A percentile compares a stretch with the other conserved stretches of the same genome.
These are phyloP conservation scores for Eupristina koningsbergeri DNA, from an alignment of 1,140 invertebrate species.

Conservation along the genomic window DNA sequence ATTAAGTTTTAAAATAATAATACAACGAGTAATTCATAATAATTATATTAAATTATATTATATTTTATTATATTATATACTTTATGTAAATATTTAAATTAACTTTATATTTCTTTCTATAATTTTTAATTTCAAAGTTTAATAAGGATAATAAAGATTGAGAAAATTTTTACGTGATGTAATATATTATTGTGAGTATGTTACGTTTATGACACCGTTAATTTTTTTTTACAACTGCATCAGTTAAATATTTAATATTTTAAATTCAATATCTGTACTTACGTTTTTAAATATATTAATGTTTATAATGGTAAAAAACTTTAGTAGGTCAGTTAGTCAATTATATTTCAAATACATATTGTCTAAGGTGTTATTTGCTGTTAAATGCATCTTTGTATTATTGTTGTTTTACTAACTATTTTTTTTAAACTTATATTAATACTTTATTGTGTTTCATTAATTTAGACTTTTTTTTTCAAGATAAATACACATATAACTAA, in stretches of 20 bases:
- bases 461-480: no score
- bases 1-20: no score
- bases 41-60: no score
- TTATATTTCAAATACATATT: not conserved
- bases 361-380: not conserved
- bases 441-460: not conserved
- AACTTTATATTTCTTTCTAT: not conserved
- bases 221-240: not conserved
- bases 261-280: not conserved
- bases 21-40: no score
- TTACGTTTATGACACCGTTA: not conserved
- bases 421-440: not conserved
- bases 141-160: not conserved
- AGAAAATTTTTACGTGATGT: not conserved
- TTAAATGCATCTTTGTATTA: not conserved
- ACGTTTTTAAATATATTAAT: not conserved
- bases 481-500: no score
- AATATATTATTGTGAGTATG: not conserved
- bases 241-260: not conserved
- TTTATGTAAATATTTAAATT: not conserved
- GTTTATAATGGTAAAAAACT: not conserved
- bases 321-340: slow-evolving; percentile 12
- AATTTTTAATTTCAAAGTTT: not conserved
- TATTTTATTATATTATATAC: no score
- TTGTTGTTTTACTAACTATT: not conserved